Percentiles rank a stretch among this genome's conserved stretches.
phyloP scores from a whole-genome alignment of 2,888 invertebrate species.

The Heliconius ethilla region DNA sequence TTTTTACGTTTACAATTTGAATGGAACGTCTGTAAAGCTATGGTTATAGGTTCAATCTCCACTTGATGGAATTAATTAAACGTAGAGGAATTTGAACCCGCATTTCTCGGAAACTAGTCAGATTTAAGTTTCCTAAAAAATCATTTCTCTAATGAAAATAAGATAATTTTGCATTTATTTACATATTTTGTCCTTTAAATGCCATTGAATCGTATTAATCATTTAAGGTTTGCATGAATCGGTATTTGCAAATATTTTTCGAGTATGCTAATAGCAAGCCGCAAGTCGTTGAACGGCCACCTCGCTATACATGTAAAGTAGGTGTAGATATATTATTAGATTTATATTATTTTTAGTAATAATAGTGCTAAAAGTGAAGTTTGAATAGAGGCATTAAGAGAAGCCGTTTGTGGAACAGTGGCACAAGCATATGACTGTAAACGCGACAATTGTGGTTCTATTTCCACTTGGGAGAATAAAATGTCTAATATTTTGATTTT shows the following conservation, averaged over 20 bases:
- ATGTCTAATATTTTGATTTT: no score
- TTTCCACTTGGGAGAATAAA: no score
- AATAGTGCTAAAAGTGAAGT: no score
- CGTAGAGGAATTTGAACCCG: no score
- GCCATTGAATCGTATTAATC: slow-evolving; percentile 23
- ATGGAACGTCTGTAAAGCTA: background rate
- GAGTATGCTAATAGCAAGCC: slow-evolving; percentile 60
- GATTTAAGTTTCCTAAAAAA: background rate
- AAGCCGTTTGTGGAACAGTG: no score
- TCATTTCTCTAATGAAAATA: background rate
- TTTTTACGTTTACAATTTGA: background rate
- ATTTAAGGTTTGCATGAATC: slow-evolving; percentile 9
- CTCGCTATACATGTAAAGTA: slow-evolving; percentile 57
- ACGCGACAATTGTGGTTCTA: no score
- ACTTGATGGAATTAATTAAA: no score
- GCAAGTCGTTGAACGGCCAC: slow-evolving; percentile 59
- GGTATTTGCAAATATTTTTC: slow-evolving; percentile 57
- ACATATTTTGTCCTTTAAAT: slow-evolving; percentile 16
- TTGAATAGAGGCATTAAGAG: no score
- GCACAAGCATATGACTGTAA: no score
- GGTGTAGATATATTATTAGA: slow-evolving; percentile 40
- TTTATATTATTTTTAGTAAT: background rate
- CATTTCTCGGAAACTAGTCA: no score
- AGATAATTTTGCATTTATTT: background rate
- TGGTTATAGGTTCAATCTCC: no score